Evolutionary conservation across 2,888 invertebrate genomes (phyloP).

Genomic region (Augiades crinisus): DNA sequence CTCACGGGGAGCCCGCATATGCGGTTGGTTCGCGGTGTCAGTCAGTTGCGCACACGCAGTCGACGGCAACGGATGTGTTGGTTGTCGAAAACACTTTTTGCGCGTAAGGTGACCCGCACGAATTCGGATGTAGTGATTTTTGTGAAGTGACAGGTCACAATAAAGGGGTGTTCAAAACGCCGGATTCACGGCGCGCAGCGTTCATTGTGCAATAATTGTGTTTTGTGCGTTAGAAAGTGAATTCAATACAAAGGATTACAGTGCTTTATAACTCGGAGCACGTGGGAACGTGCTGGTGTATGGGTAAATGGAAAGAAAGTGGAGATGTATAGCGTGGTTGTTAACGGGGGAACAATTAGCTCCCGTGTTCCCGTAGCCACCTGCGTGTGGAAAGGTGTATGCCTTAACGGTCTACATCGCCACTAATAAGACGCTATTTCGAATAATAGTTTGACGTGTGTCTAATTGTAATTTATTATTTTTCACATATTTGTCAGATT

Average conservation of each 20-base stretch:
- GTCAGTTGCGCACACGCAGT: slow-evolving; percentile 72
- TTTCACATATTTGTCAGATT: no score
- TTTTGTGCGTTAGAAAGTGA: slow-evolving; percentile 37
- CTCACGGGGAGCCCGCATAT: slow-evolving; percentile 42
- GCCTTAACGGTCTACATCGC: slow-evolving; percentile 11
- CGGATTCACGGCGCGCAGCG: not conserved
- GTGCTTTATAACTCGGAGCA: slow-evolving; percentile 35
- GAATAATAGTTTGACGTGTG: slow-evolving; percentile 1
- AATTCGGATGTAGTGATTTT: slow-evolving; percentile 36
- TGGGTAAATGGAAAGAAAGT: slow-evolving; percentile 31
- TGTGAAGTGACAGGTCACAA: slow-evolving; percentile 25
- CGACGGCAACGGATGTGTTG: slow-evolving; percentile 56
- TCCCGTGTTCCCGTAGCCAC: slow-evolving; percentile 9
- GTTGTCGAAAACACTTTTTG: slow-evolving; percentile 45
- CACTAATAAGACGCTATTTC: slow-evolving; percentile 6
- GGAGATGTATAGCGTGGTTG: slow-evolving; percentile 17
- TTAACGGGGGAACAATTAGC: not conserved
- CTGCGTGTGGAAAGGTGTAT: slow-evolving; percentile 26
- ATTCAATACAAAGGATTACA: slow-evolving; percentile 38
- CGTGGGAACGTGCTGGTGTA: slow-evolving; percentile 37
- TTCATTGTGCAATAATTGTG: slow-evolving; percentile 26
- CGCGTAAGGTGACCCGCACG: slow-evolving; percentile 51
- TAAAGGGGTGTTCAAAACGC: not conserved
- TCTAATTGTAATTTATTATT: slow-evolving; percentile 18
- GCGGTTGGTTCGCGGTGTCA: slow-evolving; percentile 54